These are phyloP conservation scores for Enteromius viviparus DNA, from an alignment of 2,797 vertebrate genomes.

Conservation along the genomic window DNA sequence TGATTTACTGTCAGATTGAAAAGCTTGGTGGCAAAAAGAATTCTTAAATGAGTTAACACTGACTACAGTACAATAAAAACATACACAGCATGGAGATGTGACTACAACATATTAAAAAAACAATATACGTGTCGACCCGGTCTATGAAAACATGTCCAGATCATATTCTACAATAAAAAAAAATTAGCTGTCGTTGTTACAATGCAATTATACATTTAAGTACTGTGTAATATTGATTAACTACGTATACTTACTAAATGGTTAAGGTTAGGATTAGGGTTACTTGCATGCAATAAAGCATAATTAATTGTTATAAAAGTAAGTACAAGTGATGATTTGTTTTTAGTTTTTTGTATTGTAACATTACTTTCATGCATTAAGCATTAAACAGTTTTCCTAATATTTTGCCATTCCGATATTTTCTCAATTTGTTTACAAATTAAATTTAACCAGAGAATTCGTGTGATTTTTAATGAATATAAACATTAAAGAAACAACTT, in stretches of 20 bases:
- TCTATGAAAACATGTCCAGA: constrained; percentile 1
- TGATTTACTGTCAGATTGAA: background rate
- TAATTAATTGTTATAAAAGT: background rate
- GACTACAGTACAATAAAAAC: background rate
- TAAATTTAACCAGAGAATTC: background rate
- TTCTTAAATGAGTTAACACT: background rate
- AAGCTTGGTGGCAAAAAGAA: background rate
- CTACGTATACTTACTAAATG: background rate
- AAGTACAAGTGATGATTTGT: background rate
- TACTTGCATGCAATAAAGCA: background rate
- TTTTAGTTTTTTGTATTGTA: background rate
- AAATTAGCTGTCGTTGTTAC: background rate
- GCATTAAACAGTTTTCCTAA: background rate
- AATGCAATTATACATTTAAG: background rate
- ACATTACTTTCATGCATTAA: background rate
- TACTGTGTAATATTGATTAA: background rate
- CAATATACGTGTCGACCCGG: background rate
- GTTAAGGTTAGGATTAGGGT: background rate
- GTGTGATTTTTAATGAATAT: background rate
- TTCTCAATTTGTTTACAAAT: background rate
- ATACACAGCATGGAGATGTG: background rate
- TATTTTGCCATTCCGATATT: background rate
- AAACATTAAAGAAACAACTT: background rate
- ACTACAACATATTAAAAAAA: background rate
- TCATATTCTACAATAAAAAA: background rate